phyloP scores from a whole-genome alignment of 92 coral and sea anemone species.

The Parazoanthus atlanticus region DNA sequence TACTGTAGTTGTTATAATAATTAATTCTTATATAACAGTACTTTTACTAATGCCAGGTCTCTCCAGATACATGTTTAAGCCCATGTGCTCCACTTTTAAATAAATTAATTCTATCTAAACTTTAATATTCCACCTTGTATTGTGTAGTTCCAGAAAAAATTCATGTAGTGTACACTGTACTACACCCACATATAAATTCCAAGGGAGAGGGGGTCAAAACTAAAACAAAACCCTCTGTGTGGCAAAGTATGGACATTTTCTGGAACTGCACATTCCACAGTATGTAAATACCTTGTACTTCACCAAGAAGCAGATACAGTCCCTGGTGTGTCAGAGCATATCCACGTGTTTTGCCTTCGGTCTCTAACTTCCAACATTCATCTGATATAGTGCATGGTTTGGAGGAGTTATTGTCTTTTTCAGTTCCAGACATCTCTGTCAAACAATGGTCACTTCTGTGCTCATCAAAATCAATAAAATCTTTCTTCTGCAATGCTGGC shows the following conservation, averaged over 20 bases:
- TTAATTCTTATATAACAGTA: no score
- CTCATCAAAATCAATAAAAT: constrained; percentile 71
- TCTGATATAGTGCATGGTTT: constrained; percentile 71
- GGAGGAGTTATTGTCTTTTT: constrained; percentile 21
- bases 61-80: no score
- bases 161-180: no score
- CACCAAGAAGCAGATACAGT: constrained; percentile 76
- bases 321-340: constrained; percentile 88
- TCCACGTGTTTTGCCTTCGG: constrained; percentile 69
- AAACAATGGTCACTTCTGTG: constrained; percentile 75
- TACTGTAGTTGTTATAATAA: no score
- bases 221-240: no score
- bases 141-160: no score
- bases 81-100: no score
- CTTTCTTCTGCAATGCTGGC: constrained; percentile 57
- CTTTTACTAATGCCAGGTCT: no score
- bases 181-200: no score
- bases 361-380: constrained; percentile 73
- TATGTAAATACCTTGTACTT: constrained; percentile 63
- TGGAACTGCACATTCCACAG: not conserved
- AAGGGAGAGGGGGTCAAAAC: no score
- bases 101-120: no score
- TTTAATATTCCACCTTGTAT: no score
- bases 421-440: constrained; percentile 74
- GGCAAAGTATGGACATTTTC: not conserved